Conservation (phyloP, 2,797 vertebrate species). For the Tapera naevia region DNA sequence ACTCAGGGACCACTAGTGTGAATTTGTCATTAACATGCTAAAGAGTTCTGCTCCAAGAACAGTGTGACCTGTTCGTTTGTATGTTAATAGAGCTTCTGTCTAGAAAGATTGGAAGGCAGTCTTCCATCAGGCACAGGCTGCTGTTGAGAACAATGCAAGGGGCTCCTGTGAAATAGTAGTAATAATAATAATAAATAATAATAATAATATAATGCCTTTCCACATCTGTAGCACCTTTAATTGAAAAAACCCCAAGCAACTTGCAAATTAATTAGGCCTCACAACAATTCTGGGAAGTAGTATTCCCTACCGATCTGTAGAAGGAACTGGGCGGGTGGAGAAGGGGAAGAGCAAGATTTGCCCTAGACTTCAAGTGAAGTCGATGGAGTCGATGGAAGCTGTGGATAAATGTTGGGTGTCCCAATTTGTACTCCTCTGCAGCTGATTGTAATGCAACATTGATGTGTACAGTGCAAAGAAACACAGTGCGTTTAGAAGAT, state of each 20-base stretch:
- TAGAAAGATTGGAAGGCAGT: conserved; percentile 24
- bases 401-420: not conserved
- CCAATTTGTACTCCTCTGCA: not conserved
- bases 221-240: not conserved
- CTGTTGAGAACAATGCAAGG: not conserved
- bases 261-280: not conserved
- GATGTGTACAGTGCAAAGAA: not conserved
- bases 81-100: conserved; percentile 33
- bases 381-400: not conserved
- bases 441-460: not conserved
- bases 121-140: not conserved
- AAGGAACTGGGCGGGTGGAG: not conserved
- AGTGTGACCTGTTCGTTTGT: conserved; percentile 62
- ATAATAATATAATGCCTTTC: not conserved
- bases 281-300: not conserved
- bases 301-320: not conserved
- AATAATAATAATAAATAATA: not conserved
- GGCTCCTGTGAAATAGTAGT: not conserved
- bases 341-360: not conserved
- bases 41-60: conserved; percentile 70
- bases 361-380: not conserved
- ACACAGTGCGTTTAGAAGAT: not conserved
- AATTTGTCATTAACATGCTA: conserved; percentile 71
- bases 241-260: not conserved
- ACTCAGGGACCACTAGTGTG: conserved; percentile 53